These are phyloP conservation scores for Myotis planiceps DNA, from an alignment of 2,797 vertebrate species.

Conservation along the genomic window DNA sequence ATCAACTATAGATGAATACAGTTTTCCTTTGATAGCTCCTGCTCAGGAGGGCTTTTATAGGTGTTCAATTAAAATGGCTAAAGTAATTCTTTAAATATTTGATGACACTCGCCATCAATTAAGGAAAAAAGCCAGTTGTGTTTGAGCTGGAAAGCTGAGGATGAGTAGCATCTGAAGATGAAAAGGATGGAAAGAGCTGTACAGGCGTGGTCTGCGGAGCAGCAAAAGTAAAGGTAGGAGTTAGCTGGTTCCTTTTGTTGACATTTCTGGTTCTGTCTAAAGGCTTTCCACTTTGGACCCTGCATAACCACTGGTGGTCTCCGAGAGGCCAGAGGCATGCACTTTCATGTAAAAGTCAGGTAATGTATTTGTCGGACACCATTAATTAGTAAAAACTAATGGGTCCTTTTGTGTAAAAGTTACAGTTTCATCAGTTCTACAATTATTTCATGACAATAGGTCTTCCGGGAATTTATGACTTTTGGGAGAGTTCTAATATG, in stretches of 20 bases:
- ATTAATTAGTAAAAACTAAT: background rate
- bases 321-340: background rate
- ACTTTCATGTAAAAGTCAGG: background rate
- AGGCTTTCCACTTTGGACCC: background rate
- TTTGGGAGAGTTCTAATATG: background rate
- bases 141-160: background rate
- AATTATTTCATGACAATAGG: background rate
- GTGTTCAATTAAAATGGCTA: background rate
- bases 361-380: background rate
- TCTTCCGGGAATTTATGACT: background rate
- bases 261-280: background rate
- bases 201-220: background rate
- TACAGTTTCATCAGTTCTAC: background rate
- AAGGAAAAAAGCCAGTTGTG: background rate
- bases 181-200: background rate
- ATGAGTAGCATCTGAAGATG: background rate
- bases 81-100: background rate
- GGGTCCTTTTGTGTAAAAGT: background rate
- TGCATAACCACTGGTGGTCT: background rate
- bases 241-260: background rate
- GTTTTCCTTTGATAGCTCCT: background rate
- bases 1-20: background rate
- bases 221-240: background rate
- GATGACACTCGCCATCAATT: background rate
- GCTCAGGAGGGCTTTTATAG: background rate